A percentile compares a stretch with the other conserved stretches of the same genome.
Conservation (phyloP, 2,797 vertebrate species). For the Sarcoramphus papa region DNA sequence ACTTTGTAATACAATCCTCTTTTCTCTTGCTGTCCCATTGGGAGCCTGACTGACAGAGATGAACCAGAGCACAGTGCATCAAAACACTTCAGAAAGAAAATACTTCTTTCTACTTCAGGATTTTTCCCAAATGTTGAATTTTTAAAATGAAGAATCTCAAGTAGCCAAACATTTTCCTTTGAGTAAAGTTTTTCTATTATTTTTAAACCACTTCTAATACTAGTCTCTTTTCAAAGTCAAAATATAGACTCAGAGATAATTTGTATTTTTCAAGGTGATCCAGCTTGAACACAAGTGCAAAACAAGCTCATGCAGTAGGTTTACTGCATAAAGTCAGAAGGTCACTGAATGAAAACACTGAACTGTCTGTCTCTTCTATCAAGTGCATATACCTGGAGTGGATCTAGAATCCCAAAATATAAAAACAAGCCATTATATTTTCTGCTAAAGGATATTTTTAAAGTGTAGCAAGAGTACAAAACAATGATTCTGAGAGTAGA, state of each 20-base stretch:
- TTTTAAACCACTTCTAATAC: background rate
- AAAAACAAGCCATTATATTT: background rate
- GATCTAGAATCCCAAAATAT: background rate
- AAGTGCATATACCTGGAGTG: accelerated
- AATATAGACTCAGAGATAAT: background rate
- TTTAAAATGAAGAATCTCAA: background rate
- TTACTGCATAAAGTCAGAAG: background rate
- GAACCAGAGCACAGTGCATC: background rate
- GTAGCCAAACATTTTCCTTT: background rate
- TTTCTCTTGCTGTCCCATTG: background rate
- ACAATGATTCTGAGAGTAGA: background rate
- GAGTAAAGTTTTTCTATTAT: background rate
- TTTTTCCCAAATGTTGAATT: background rate
- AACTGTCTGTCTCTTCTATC: background rate
- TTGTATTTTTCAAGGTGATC: conserved; percentile 1
- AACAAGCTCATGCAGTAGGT: background rate
- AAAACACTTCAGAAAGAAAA: background rate
- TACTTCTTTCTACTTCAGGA: background rate
- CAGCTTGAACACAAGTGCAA: background rate
- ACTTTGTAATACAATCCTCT: background rate
- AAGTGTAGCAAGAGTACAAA: background rate
- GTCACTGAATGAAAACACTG: background rate
- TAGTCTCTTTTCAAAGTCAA: background rate
- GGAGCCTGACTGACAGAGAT: background rate
- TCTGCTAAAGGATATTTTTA: background rate